phyloP scores from a whole-genome alignment of 2,888 invertebrate species.

The Lasioglossum villosulum region DNA sequence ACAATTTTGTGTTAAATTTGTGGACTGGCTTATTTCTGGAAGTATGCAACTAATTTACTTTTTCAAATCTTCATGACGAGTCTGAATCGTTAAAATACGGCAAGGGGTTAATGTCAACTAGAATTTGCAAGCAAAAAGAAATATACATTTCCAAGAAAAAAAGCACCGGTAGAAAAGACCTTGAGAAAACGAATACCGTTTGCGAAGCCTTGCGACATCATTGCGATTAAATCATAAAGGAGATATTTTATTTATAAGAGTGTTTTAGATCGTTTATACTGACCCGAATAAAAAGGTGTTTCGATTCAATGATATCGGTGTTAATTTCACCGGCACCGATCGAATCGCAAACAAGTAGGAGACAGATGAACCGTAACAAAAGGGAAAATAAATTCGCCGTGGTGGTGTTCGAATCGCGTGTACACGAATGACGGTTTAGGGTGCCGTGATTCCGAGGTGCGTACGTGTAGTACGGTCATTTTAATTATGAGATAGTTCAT shows the following conservation, averaged over 20 bases:
- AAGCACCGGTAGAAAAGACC: too few relatives aligned
- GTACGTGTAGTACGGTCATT: constrained; percentile 73
- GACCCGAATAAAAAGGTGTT: not conserved
- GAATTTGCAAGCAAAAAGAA: too few relatives aligned
- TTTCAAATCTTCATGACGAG: too few relatives aligned
- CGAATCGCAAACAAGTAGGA: constrained; percentile 9
- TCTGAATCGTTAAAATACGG: too few relatives aligned
- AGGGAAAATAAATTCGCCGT: constrained; percentile 12
- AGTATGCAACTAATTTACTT: too few relatives aligned
- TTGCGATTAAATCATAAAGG: too few relatives aligned
- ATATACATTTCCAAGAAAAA: too few relatives aligned
- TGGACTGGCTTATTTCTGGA: too few relatives aligned
- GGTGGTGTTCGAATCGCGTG: constrained; percentile 5
- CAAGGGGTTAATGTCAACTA: too few relatives aligned
- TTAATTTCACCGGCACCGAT: not conserved
- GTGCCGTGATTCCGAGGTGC: constrained; percentile 32
- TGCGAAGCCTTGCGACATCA: too few relatives aligned
- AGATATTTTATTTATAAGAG: not conserved
- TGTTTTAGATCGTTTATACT: not conserved
- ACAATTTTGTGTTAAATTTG: not conserved
- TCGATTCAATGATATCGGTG: not conserved
- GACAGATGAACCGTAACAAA: constrained; percentile 1
- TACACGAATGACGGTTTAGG: not conserved
- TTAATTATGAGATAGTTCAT: constrained; percentile 79
- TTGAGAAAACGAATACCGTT: too few relatives aligned